Percentiles rank a stretch among this genome's conserved stretches.
phyloP scores from a whole-genome alignment of 1,140 invertebrate genomes.

The Laupala kohalensis region DNA sequence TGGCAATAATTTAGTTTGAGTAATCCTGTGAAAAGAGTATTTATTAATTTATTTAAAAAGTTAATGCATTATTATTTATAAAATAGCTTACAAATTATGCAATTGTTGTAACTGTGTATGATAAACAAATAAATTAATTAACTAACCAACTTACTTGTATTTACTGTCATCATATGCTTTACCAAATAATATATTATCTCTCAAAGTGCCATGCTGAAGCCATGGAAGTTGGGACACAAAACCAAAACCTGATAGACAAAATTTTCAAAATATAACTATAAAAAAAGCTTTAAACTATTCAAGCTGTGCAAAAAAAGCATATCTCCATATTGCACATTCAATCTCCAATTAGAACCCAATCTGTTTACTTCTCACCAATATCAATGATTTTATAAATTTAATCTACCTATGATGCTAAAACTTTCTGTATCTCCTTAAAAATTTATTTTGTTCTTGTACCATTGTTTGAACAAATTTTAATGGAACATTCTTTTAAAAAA shows the following conservation, averaged over 20 bases:
- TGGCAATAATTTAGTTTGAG: too few relatives aligned
- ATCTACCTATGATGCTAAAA: too few relatives aligned
- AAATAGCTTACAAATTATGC: neutral
- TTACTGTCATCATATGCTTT: conserved; percentile 57
- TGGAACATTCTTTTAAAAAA: too few relatives aligned
- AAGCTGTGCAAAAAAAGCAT: too few relatives aligned
- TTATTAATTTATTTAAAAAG: neutral
- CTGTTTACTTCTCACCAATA: too few relatives aligned
- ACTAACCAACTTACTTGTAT: conserved; percentile 57
- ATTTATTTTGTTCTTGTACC: too few relatives aligned
- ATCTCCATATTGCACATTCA: too few relatives aligned
- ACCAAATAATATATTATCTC: conserved; percentile 90
- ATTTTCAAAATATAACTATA: conserved; percentile 5
- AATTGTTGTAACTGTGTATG: neutral
- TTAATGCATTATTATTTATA: neutral
- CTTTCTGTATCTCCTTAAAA: too few relatives aligned
- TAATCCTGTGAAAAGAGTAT: neutral
- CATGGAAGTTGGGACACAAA: conserved; percentile 83
- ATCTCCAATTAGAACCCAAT: too few relatives aligned
- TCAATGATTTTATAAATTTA: too few relatives aligned
- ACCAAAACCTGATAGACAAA: conserved; percentile 51
- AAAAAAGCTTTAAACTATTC: too few relatives aligned
- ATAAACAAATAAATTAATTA: neutral
- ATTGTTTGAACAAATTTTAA: too few relatives aligned
- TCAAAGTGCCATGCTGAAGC: conserved; percentile 78